Conservation (phyloP, 2,797 vertebrate species). For the Serranus cabrilla region DNA sequence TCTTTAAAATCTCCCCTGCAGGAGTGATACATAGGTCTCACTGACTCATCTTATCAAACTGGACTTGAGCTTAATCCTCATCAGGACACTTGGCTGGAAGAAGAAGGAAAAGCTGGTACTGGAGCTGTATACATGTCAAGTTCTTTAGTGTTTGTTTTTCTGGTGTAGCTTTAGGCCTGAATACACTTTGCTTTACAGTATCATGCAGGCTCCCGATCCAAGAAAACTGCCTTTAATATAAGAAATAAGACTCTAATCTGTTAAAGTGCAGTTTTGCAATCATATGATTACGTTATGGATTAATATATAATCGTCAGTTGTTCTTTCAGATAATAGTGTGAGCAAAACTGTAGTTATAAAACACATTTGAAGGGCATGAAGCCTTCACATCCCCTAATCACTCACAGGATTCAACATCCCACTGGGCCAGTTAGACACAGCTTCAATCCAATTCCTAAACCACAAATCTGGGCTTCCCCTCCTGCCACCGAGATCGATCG, state of each 20-base stretch:
- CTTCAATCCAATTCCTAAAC: slow-evolving; percentile 72
- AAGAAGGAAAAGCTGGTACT: neutral
- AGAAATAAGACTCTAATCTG: neutral
- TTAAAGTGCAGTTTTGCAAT: slow-evolving; percentile 13
- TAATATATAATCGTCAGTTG: neutral
- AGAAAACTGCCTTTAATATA: slow-evolving; percentile 14
- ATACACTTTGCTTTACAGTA: slow-evolving; percentile 17
- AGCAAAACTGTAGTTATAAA: slow-evolving; percentile 42
- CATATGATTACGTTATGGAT: slow-evolving; percentile 5
- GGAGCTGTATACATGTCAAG: slow-evolving; percentile 25
- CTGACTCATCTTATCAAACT: slow-evolving; percentile 62
- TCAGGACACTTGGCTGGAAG: slow-evolving; percentile 27
- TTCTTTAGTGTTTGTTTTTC: slow-evolving; percentile 13
- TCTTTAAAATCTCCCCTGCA: slow-evolving; percentile 48
- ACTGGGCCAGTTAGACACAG: slow-evolving; percentile 73
- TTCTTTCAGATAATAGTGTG: slow-evolving; percentile 28
- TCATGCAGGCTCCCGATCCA: slow-evolving; percentile 3
- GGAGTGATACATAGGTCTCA: slow-evolving; percentile 41
- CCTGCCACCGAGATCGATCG: slow-evolving; percentile 72
- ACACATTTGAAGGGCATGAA: slow-evolving; percentile 75
- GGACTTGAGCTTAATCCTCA: slow-evolving; percentile 47
- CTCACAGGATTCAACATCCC: slow-evolving; percentile 67
- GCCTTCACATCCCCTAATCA: slow-evolving; percentile 70
- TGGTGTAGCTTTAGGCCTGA: slow-evolving; percentile 19
- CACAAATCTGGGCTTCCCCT: slow-evolving; percentile 69